Evolutionary conservation across 2,113 vertebrate species (phyloP).

Genomic region (Oxygymnocypris stewartii): DNA sequence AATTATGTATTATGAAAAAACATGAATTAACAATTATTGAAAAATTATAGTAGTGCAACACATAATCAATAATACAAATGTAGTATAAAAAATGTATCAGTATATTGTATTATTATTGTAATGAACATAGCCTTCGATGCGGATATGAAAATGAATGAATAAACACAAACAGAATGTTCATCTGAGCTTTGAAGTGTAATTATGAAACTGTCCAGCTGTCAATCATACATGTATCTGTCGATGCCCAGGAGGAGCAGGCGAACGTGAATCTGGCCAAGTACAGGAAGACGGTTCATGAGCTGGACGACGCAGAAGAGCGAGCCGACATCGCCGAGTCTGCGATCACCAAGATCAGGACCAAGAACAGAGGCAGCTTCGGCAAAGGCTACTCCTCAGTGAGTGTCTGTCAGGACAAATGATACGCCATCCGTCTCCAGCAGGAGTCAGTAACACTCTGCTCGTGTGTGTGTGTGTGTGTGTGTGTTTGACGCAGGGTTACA

Average conservation of each 20-base stretch:
- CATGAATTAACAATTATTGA: neutral
- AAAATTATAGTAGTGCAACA: neutral
- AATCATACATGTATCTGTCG: neutral
- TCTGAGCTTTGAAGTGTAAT: neutral
- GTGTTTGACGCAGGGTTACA: slow-evolving; percentile 73
- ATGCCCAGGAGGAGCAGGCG: slow-evolving; percentile 77
- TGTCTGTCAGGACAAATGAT: neutral
- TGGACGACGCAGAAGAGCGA: slow-evolving; percentile 80
- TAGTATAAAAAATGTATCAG: too few relatives aligned
- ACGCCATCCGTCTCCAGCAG: neutral
- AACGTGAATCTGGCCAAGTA: slow-evolving; percentile 80
- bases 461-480: too few relatives aligned
- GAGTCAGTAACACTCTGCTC: neutral
- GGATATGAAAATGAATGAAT: neutral
- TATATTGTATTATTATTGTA: neutral
- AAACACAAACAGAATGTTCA: neutral
- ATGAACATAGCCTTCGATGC: neutral
- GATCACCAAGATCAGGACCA: slow-evolving; percentile 79
- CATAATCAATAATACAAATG: too few relatives aligned
- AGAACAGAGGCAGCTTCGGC: slow-evolving; percentile 76
- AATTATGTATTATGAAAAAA: neutral
- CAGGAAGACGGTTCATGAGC: slow-evolving; percentile 79
- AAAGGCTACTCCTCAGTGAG: slow-evolving; percentile 81
- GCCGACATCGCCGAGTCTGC: slow-evolving; percentile 79
- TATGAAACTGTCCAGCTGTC: neutral